Conservation (phyloP, 2,113 vertebrate species). For the Protobothrops flavoviridis region DNA sequence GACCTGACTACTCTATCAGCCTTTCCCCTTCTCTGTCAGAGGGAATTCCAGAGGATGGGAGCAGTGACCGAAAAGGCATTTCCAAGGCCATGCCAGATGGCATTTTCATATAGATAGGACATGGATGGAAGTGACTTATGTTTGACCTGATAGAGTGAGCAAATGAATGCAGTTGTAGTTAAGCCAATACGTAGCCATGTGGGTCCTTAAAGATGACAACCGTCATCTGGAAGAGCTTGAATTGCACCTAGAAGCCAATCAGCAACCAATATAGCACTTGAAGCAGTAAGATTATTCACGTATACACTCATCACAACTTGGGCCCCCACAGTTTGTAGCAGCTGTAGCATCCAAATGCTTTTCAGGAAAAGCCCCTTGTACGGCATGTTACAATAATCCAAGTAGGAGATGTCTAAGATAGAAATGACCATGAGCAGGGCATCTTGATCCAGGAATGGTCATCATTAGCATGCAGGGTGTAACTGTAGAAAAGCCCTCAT, state of each 20-base stretch:
- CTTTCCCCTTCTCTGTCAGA: neutral
- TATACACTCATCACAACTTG: neutral
- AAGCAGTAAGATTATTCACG: too few relatives aligned
- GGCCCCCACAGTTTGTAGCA: neutral
- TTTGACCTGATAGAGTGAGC: neutral
- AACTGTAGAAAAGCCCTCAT: neutral
- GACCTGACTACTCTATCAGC: neutral
- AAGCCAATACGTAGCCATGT: neutral
- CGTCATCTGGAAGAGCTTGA: too few relatives aligned
- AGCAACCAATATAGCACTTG: too few relatives aligned
- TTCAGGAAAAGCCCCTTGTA: too few relatives aligned
- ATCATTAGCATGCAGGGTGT: neutral
- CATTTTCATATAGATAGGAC: neutral
- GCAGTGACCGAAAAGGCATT: neutral
- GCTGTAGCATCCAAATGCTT: neutral
- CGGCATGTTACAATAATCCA: neutral
- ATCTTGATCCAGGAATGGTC: neutral
- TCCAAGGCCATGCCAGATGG: neutral
- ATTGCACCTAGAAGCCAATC: too few relatives aligned
- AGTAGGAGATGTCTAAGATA: neutral
- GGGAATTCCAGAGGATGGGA: neutral
- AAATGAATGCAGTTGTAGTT: neutral
- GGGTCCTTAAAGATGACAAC: neutral
- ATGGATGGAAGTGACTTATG: neutral
- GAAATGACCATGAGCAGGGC: neutral